Conservation (phyloP, 2,113 vertebrate genomes). For the Sinocyclocheilus maitianheensis region DNA sequence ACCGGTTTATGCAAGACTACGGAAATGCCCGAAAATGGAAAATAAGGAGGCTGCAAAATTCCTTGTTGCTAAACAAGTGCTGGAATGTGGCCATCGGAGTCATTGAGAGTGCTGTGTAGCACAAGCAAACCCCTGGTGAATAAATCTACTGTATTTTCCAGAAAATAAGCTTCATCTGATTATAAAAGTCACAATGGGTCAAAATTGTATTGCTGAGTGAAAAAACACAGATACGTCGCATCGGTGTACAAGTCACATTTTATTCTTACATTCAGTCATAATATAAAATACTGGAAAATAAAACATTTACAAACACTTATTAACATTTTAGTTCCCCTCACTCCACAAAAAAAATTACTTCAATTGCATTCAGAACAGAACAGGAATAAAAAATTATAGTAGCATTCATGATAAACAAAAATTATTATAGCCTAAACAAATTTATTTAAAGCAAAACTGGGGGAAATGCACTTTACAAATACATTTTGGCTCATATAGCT, state of each 20-base stretch:
- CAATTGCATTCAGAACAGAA: background rate
- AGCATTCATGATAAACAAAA: background rate
- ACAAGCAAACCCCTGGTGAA: background rate
- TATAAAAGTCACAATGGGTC: background rate
- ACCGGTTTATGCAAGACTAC: constrained; percentile 31
- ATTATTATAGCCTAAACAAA: background rate
- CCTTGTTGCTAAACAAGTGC: constrained; percentile 8
- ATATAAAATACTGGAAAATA: background rate
- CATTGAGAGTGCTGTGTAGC: background rate
- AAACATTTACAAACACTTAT: background rate
- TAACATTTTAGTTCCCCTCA: background rate
- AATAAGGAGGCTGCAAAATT: constrained; percentile 36
- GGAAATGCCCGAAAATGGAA: constrained; percentile 47
- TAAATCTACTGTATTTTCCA: background rate
- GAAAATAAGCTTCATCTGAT: background rate
- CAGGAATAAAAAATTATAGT: background rate
- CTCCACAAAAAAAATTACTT: background rate
- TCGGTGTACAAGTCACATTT: background rate
- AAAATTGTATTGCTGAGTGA: background rate
- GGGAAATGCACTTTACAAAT: too few species aligned
- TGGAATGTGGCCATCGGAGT: background rate
- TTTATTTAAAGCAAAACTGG: background rate
- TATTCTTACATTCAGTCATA: background rate
- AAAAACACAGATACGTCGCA: background rate
- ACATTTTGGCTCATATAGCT: too few species aligned